Base-by-base conservation (phyloP, 2,797 vertebrate species). In the Telmatherina bonti region DNA sequence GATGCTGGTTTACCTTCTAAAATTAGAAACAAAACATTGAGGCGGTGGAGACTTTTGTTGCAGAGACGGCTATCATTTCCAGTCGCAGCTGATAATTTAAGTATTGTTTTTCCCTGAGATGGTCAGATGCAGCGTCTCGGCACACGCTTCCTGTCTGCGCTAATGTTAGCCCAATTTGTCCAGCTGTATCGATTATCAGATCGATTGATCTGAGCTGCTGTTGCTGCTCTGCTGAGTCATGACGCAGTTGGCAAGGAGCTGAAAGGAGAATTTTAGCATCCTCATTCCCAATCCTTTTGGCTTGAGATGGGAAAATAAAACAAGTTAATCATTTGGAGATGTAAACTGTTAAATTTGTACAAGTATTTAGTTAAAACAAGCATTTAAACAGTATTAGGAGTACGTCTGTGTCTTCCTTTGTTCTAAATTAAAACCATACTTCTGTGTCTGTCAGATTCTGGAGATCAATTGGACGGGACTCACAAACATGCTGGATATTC, bases 401-500 rank as follows among this genome's bases (percentile, higher is more conserved):
- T 18, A 10, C 33, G n/a, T 33, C 2, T 0, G 9, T 31, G 22
- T 49, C 5, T 30, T 30, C 30, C 7, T 45, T 45, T n/a, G 7
- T n/a, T n/a, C 7, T 1, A 8, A 45, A 45, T n/a, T 7, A 38
- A 45, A 20, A 15, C 7, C 20, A n/a, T 20, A 7, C 43, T 55
- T 47, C 30, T 77, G 15, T 69, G 71, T 77, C 75, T 92, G 86
- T 79, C 90, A 99, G 97, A 86, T 96, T 77, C 88, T 99, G 85
- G 97, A 99, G 89, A 97, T 99, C 82, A 99, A 98, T 58, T 99
- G 98, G 98, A 97, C 97, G 0, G 97, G 98, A 80, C 93, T 99
- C 83, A 99, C 97, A n/a, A 99, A 99, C 85, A 95, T 99, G 88
- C 86, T 99, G 88, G 97, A 99, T 79, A 96, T 99, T 85, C 98